A percentile compares a stretch with the other conserved stretches of the same genome.
These are phyloP conservation scores for Campylomormyrus tamandua DNA, from an alignment of 2,113 vertebrate species.

Conservation along the genomic window DNA sequence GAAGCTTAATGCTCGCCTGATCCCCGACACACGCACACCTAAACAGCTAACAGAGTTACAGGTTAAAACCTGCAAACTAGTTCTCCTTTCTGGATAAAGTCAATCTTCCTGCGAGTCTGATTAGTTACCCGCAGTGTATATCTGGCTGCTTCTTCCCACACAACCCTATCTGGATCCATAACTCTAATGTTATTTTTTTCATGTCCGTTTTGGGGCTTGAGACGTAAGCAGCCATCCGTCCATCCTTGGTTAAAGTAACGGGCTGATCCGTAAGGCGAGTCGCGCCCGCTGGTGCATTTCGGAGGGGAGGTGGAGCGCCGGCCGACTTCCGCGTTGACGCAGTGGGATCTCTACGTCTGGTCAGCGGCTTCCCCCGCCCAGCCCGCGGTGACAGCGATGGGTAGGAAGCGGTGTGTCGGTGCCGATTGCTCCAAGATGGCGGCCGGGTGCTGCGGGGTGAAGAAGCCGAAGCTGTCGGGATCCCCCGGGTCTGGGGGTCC, in stretches of 20 bases:
- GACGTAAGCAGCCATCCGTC: conserved; percentile 6
- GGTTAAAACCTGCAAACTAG: neutral
- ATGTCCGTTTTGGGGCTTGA: neutral
- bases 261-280: conserved; percentile 14
- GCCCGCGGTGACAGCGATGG: conserved; percentile 85
- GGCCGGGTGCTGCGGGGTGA: conserved; percentile 99
- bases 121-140: conserved; percentile 30
- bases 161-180: conserved; percentile 34
- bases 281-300: conserved; percentile 40
- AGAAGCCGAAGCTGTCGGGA: conserved; percentile 99
- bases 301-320: conserved; percentile 65
- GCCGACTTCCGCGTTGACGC: conserved; percentile 65
- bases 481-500: conserved; percentile 86
- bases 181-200: neutral
- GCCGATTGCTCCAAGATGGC: conserved; percentile 97
- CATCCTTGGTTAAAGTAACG: conserved; percentile 33
- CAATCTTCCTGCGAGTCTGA: conserved; percentile 39
- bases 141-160: conserved; percentile 31
- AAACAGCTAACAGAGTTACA: neutral
- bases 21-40: neutral
- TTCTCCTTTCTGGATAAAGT: conserved; percentile 22
- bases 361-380: conserved; percentile 71
- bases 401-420: conserved; percentile 97
- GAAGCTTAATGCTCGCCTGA: conserved; percentile 34
- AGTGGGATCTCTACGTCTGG: conserved; percentile 71